Base-by-base conservation (phyloP, 2,888 invertebrate genomes). In the Napeogenes inachia region DNA sequence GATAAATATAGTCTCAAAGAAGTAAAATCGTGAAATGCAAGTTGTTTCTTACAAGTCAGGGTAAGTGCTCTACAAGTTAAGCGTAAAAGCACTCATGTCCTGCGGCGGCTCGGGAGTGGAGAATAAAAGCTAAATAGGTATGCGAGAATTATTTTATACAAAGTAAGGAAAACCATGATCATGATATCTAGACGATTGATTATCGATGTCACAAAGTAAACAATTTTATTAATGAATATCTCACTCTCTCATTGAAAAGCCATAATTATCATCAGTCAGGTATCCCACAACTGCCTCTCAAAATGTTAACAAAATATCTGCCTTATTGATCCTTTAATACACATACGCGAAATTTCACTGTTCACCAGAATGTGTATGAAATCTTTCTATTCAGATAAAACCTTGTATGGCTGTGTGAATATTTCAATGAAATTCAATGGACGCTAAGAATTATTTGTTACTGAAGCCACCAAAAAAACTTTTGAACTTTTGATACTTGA, bases 361-460 rank as follows among this genome's bases (percentile, higher is more conserved):
- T 42, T 42, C 10, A 10, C 42, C 10, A 10, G 10, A 10, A 42
- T 42, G 10, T 42, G 10, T 10, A 42, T 1, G 21, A 21, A 38
- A 8, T 38, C 5, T 10, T 10, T 42, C 10, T 8, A 10, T 42
- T 42, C 8, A 42, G 42, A 42, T 6, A 42, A 42, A 42, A 10
- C 8, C 42, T 38, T 8, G 38, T 38, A 38, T 3, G 38, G 3
- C 4, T 38, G 5, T 4, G 8, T 38, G 8, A 38, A 38, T 6
- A 8, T 38, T 38, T 21, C 21, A 21, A 21, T 21, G 21, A 21
- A 38, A 38, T 38, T 55, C 45, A 46, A 57, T 57, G 66, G 61
- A 68, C 70, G 67, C 66, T 67, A 45, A 60, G 64, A 69, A 69
- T 71, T 71, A 38, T 38, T 38, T 3, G 38, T 8, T 38, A 38